Conservation (phyloP, 2,888 invertebrate genomes). For the Anaspis maculata region DNA sequence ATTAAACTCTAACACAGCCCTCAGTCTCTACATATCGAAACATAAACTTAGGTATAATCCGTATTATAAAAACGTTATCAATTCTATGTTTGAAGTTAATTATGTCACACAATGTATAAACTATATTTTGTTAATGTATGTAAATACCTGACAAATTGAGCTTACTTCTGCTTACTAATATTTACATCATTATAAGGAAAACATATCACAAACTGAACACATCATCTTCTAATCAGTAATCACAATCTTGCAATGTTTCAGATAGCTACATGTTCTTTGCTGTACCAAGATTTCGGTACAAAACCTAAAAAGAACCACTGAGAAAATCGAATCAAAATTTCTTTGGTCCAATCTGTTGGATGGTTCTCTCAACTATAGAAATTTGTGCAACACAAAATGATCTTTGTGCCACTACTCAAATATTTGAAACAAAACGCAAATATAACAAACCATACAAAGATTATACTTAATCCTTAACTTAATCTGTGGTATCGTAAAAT, state of each 20-base stretch:
- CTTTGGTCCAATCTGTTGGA: too few species aligned
- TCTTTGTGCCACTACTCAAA: too few species aligned
- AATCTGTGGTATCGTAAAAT: too few species aligned
- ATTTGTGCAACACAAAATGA: too few species aligned
- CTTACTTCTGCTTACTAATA: slow-evolving; percentile 17
- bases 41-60: slow-evolving; percentile 12
- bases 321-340: too few species aligned
- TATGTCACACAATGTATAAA: slow-evolving; percentile 14
- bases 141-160: slow-evolving; percentile 19
- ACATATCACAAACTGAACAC: slow-evolving; percentile 30
- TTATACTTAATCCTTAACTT: too few species aligned
- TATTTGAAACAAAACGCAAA: too few species aligned
- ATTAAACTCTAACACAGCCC: slow-evolving; percentile 22
- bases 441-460: too few species aligned
- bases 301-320: too few species aligned
- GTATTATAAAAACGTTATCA: not conserved
- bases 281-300: not conserved
- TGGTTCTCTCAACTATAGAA: too few species aligned
- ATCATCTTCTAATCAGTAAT: slow-evolving; percentile 19
- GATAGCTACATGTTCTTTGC: not conserved
- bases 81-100: slow-evolving; percentile 1
- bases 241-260: slow-evolving; percentile 4
- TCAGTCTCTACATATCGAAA: slow-evolving; percentile 5
- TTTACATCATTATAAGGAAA: slow-evolving; percentile 19
- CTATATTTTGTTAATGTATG: slow-evolving; percentile 10